Evolutionary conservation across 1,140 invertebrate species (phyloP).

Genomic region (Drosophila guanche): DNA sequence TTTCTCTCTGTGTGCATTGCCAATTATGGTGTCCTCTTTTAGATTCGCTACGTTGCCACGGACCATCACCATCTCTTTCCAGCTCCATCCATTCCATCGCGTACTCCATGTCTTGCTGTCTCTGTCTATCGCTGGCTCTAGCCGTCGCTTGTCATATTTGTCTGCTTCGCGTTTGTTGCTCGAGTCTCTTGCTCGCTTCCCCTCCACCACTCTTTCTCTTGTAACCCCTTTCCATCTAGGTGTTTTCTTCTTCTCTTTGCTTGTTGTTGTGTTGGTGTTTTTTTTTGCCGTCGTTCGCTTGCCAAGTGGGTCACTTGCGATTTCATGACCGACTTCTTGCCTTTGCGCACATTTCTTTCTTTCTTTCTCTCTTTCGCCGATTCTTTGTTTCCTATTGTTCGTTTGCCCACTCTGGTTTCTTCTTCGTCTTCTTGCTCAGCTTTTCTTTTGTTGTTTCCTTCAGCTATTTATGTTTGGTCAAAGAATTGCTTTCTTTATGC

Average conservation of each 20-base stretch:
- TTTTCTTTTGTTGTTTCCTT: slow-evolving; percentile 33
- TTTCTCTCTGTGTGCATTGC: slow-evolving; percentile 61
- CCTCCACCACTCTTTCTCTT: no score
- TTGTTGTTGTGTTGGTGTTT: slow-evolving; percentile 3
- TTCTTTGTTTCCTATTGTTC: slow-evolving; percentile 40
- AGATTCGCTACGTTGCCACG: slow-evolving; percentile 65
- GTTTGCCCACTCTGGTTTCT: slow-evolving; percentile 22
- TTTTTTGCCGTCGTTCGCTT: slow-evolving; percentile 60
- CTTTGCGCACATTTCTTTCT: slow-evolving; percentile 35
- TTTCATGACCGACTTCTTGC: slow-evolving; percentile 79
- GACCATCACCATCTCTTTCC: slow-evolving; percentile 3
- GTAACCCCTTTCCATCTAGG: no score
- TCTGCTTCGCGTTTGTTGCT: slow-evolving; percentile 74
- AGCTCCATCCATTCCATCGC: no score
- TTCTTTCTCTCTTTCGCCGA: slow-evolving; percentile 27
- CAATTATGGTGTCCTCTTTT: slow-evolving; percentile 81
- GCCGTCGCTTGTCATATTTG: slow-evolving; percentile 74
- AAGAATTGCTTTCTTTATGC: slow-evolving; percentile 59
- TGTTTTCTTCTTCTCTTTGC: slow-evolving; percentile 12
- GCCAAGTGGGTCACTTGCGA: slow-evolving; percentile 80
- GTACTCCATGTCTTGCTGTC: background rate
- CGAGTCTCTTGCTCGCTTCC: slow-evolving; percentile 28
- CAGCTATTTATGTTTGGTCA: slow-evolving; percentile 70
- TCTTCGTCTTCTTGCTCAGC: background rate
- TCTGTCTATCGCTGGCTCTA: slow-evolving; percentile 53